phyloP scores from a whole-genome alignment of 2,113 vertebrate genomes.

The Pseudonaja textilis region DNA sequence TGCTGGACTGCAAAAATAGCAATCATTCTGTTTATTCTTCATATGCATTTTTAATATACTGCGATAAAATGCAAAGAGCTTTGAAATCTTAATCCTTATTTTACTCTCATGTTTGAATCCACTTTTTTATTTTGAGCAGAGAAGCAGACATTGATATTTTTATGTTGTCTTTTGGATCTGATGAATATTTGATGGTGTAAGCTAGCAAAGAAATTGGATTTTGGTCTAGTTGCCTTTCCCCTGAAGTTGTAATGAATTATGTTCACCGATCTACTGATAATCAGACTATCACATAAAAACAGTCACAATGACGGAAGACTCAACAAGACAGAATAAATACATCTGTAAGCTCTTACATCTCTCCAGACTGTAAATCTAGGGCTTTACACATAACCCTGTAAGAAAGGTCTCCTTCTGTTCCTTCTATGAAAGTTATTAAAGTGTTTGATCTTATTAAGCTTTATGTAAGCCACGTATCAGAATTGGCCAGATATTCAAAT shows the following conservation, averaged over 20 bases:
- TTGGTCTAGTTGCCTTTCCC: not conserved
- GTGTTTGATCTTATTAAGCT: not conserved
- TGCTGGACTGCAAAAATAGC: not conserved
- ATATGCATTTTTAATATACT: not conserved
- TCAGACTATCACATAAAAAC: not conserved
- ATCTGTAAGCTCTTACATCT: not conserved
- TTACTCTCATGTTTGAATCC: not conserved
- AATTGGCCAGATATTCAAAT: not conserved
- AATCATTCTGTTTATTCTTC: not conserved
- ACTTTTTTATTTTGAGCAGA: not conserved
- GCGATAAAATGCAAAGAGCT: not conserved
- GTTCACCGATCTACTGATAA: not conserved
- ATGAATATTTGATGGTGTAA: not conserved
- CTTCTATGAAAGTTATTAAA: not conserved
- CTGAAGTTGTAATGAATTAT: not conserved
- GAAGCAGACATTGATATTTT: not conserved
- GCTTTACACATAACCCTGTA: not conserved
- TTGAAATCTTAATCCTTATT: constrained; percentile 8
- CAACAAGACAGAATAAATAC: not conserved
- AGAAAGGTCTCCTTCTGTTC: not conserved
- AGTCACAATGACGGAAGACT: not conserved
- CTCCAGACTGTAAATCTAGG: not conserved
- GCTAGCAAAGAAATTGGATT: not conserved
- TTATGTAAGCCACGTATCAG: not conserved
- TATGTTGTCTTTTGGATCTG: not conserved